Percentiles rank a stretch among this genome's conserved stretches.
Evolutionary conservation across 2,113 vertebrate genomes (phyloP).

Genomic region (Anser cygnoides): DNA sequence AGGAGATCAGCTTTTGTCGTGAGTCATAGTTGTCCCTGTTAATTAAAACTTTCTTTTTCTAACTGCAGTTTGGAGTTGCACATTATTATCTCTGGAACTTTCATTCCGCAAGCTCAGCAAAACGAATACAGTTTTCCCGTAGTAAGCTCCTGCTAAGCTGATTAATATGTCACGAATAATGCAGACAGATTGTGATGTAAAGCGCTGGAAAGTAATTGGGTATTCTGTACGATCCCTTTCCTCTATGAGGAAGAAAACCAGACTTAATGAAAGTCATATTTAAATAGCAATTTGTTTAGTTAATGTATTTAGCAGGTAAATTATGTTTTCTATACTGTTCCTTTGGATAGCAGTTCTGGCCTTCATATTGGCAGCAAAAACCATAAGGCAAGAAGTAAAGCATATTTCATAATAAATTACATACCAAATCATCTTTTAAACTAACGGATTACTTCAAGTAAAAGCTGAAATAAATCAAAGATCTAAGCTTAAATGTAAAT

Average conservation of each 20-base stretch:
- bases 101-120: not conserved
- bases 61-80: not conserved
- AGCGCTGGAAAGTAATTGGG: not conserved
- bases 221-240: not conserved
- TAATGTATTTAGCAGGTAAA: not conserved
- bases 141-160: not conserved
- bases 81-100: not conserved
- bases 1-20: not conserved
- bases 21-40: not conserved
- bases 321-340: not conserved
- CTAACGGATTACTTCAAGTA: not conserved
- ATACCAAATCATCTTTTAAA: not conserved
- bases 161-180: not conserved
- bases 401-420: not conserved
- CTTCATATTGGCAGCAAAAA: not conserved
- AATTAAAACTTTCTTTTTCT: not conserved
- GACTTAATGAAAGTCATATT: not conserved
- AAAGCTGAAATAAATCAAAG: not conserved
- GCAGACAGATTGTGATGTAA: not conserved
- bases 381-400: not conserved
- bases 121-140: accelerated
- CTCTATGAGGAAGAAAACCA: not conserved
- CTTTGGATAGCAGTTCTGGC: not conserved
- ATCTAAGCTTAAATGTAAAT: not conserved
- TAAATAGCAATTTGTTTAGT: not conserved